Conservation (phyloP, 1,140 invertebrate species). For the Cherax quadricarinatus region DNA sequence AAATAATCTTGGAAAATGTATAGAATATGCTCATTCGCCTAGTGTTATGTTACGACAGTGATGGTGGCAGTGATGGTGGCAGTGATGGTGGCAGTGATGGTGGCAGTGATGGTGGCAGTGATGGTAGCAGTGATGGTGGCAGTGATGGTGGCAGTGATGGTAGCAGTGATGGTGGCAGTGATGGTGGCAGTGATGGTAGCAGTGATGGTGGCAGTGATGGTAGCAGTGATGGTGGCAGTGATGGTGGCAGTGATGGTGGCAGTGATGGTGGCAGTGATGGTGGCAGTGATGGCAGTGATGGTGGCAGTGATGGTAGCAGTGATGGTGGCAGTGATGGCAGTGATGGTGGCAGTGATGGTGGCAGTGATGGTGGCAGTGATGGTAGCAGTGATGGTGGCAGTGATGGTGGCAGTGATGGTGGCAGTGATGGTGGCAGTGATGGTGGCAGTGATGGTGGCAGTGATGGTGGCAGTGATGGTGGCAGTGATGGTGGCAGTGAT, state of each 20-base stretch:
- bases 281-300: not conserved
- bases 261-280: not conserved
- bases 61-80: conserved; percentile 10
- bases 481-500: conserved; percentile 11
- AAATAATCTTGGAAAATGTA: too few relatives aligned
- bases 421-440: conserved; percentile 18
- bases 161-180: not conserved
- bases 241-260: conserved; percentile 7
- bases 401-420: conserved; percentile 15
- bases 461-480: conserved; percentile 16
- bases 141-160: not conserved
- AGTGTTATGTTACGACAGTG: not conserved
- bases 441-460: conserved; percentile 15
- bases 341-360: conserved; percentile 15
- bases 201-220: conserved; percentile 1
- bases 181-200: not conserved
- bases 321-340: conserved; percentile 14
- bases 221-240: conserved; percentile 7
- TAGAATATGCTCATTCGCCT: too few relatives aligned
- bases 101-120: conserved; percentile 18
- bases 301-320: not conserved
- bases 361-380: conserved; percentile 12
- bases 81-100: conserved; percentile 18
- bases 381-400: conserved; percentile 15
- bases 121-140: conserved; percentile 8